Evolutionary conservation across 2,797 vertebrate species (phyloP), one percentile per base, ranked within the genome.

Genomic region (Salarias fasciatus): DNA sequence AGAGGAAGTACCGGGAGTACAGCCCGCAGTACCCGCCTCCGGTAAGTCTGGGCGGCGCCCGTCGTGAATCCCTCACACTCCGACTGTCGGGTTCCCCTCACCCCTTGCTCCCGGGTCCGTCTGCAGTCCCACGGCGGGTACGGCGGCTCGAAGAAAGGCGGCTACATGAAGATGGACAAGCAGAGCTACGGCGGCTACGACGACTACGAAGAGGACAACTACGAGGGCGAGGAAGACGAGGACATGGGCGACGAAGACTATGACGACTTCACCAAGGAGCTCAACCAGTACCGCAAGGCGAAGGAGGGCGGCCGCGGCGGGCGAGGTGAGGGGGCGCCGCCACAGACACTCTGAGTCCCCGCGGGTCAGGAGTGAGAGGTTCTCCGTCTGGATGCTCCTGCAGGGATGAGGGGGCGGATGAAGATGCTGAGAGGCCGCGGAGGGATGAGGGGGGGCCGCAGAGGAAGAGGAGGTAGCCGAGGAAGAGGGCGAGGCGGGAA

Each of bases 251-350:
- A 96, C 0, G 96, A 97, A 0, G 96, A 96, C 6, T 98, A 96
- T 0, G 97, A 95, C 0, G 96, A 98, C 83, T 98, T 97, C 31
- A 52, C 95, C n/a, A 98, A 97, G 77, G 96, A 98, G 85, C 92
- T 98, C 13, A 96, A 95, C 79, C 95, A 97, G 59, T 98, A 98
- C 71, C 93, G 96, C 60, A 93, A 95, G 10, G 92, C 95, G 33
- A 98, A 98, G 84, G 96, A 98, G 69, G 96, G 93, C 84, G 1
- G 93, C 36, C 0, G 77, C 9, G 82, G 89, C 0, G 93, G 91
- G 0, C 93, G 96, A 85, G 93, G 92, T 67, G 79, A 79, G 79
- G 24, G 2, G 3, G 18, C 18, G 24, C 18, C 18, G 24, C 24
- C 24, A 2, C 2, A 24, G 24, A 24, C 24, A 24, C 18, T 24